Evolutionary conservation across 2,888 invertebrate species (phyloP), one percentile per base, ranked within the genome.

Genomic region (Xylota segnis): DNA sequence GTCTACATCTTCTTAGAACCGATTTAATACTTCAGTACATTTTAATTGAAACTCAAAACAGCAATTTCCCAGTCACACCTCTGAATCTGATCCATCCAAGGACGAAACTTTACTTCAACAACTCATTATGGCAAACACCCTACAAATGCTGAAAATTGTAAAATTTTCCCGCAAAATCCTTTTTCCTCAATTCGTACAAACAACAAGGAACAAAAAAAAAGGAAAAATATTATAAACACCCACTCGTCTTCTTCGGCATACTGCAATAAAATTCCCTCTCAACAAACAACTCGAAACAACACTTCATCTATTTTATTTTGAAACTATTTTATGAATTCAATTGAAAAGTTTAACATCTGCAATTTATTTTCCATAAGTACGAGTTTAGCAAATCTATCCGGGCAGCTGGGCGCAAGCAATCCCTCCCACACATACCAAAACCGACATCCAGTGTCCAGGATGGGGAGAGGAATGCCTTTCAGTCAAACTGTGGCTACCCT

Each of bases 311-410:
- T 81, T 86, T 81, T 75, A 81, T 86, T 86, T 74, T 68, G 65
- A 86, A 86, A 86, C 81, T 86, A 86, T 86, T 86, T 81, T 86
- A 86, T 81, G 81, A 86, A 86, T 86, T 86, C 84, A 86, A 86
- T 86, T 86, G 84, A 86, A 81, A 86, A 86, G 75, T 86, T 86
- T 86, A 86, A 86, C 81, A 86, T 86, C 84, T 76, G 81, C 84
- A 86, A 86, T 86, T 86, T 86, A 86, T 86, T 81, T 81, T 81
- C 81, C 81, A 86, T 86, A 86, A 86, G 75, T 76, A 81, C 47
- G 52, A 81, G 81, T 76, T 81, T 86, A 81, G 76, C 81, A 84
- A 81, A 84, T 79, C 84, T 77, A 72, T 83, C 5, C 29, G 23
- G 37, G 76, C 56, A 72, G 18, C 18, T 23, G 23, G 10, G 9